These are phyloP conservation scores for Oscheius sp. DNA, from an alignment of 2,888 invertebrate species.

Conservation along the genomic window DNA sequence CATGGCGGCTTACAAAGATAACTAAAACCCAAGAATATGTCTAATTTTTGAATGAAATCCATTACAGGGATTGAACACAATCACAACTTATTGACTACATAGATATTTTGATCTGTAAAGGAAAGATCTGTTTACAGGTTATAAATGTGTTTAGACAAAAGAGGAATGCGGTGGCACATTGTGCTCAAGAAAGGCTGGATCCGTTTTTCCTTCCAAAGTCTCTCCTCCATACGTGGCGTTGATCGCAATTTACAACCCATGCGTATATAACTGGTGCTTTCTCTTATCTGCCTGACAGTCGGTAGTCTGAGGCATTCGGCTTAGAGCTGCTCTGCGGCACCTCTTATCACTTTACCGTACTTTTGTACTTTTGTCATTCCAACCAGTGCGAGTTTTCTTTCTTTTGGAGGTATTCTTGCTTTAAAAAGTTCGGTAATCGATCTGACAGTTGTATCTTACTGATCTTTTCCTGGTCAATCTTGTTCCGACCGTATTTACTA, in stretches of 20 bases:
- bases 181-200: slow-evolving; percentile 15
- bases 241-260: slow-evolving; percentile 33
- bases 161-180: not conserved
- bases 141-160: not conserved
- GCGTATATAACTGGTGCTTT: slow-evolving; percentile 29
- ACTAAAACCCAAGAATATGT: not conserved
- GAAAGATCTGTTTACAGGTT: too few species aligned
- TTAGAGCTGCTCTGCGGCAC: slow-evolving; percentile 27
- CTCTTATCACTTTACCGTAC: slow-evolving; percentile 33
- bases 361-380: not conserved
- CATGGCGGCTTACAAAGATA: not conserved
- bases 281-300: slow-evolving; percentile 33
- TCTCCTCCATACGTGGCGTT: slow-evolving; percentile 34
- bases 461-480: too few species aligned
- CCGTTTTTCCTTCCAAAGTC: slow-evolving; percentile 28
- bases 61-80: too few species aligned
- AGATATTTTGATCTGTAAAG: too few species aligned
- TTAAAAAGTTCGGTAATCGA: not conserved
- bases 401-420: not conserved
- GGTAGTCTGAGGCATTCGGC: slow-evolving; percentile 22
- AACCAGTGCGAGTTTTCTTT: not conserved
- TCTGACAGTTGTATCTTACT: not conserved
- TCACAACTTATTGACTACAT: too few species aligned
- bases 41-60: not conserved
- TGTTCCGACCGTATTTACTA: too few species aligned